Base-by-base conservation (phyloP, 2,797 vertebrate species). In the Kryptolebias ocellatus region DNA sequence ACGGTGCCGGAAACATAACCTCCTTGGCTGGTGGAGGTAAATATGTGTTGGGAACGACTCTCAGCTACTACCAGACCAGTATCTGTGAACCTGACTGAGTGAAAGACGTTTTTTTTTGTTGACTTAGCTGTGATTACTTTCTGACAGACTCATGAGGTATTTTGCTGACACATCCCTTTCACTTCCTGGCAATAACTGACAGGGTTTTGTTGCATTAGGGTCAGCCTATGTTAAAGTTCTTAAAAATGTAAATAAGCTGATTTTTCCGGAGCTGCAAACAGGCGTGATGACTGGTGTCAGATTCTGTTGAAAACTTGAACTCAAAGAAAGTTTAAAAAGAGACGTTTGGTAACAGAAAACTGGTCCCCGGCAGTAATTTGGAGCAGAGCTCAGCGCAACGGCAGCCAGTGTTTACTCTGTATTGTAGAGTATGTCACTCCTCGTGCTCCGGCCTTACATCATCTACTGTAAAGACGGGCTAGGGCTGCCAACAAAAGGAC, bases 381-480 rank as follows among this genome's bases (percentile, higher is more conserved):
- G 56, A 66, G 74, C 55, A 39, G 18, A 85, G 75, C 71, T 61
- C 81, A 83, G 49, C 53, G 56, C 64, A 70, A 59, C 46, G 45
- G 74, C 63, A 80, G 70, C 80, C 80, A 76, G 42, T 57, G 53
- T 55, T 88, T 74, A 64, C 56, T 63, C 81, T 60, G 70, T 34
- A 75, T 63, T 76, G 82, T 85, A 78, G 80, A 81, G 86, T 80
- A 79, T 87, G 85, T 84, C 81, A 76, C 74, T 86, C 67, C 69
- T 79, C 72, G 64, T 44, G 59, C 78, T 65, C 76, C 56, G 59
- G 77, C 82, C 81, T 90, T 86, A 90, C 87, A 85, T 90, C 89
- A 90, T 71, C 84, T 78, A 80, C 77, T 83, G 83, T 76, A 81
- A 82, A 84, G 80, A 72, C 79, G 77, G 62, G 76, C 81, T 79